Evolutionary conservation across 2,797 vertebrate genomes (phyloP), one percentile per base, ranked within the genome.

Genomic region (Knipowitschia caucasica): DNA sequence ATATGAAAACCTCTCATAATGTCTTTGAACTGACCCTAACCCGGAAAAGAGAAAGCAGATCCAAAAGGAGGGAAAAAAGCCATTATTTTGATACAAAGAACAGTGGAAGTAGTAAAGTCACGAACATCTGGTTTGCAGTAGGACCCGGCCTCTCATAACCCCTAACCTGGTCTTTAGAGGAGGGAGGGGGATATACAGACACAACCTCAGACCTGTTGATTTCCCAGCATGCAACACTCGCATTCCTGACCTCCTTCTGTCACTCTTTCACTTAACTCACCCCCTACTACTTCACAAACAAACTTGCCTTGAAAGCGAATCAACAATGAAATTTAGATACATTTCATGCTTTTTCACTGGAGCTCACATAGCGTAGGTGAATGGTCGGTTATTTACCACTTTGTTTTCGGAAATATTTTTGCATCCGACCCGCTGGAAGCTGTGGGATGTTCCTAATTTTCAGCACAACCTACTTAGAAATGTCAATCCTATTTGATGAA

Each of bases 241-340:
- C 85, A 87, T 89, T 88, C 83, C 82, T 88, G 84, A 85, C 86
- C 83, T 86, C 82, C 76, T 88, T 88, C 78, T 83, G 85, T 88
- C 84, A 87, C 45, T 82, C 76, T 75, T 57, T 77, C 35, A 56
- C 70, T 84, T 69, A 67, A 81, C 69, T 81, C 75, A 64, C 51
- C 14, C 61, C 39, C 11, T 45, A 33, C 12, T 47, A 36, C 3
- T 2, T n/a, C 34, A 38, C 5, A n/a, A 12, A 38, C 44, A 14
- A 40, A 46, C 23, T 36, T 42, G 54, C 62, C 65, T 54, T 56
- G 56, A 54, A 53, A 40, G 50, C 56, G 56, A 66, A 45, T 63
- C 7, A 42, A 69, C n/a, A n/a, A n/a, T n/a, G n/a, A n/a, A n/a
- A n/a, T n/a, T n/a, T n/a, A n/a, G n/a, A n/a, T n/a, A n/a, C n/a